A percentile compares a stretch with the other conserved stretches of the same genome.
Evolutionary conservation across 2,113 vertebrate species (phyloP).

Genomic region (Galeopterus variegatus): DNA sequence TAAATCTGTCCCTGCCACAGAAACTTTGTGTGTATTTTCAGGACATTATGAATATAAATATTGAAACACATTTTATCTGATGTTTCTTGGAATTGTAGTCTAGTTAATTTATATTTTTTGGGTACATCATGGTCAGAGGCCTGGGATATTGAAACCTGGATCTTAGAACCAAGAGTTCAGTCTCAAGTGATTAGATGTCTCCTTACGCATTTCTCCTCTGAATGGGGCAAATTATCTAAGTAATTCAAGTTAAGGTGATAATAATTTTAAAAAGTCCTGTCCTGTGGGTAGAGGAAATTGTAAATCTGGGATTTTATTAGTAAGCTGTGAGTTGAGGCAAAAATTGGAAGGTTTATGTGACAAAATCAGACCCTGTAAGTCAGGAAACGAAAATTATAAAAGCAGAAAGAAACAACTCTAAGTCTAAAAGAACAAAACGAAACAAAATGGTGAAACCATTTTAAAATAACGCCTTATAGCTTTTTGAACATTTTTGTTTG

Average conservation of each 20-base stretch:
- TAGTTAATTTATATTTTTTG: not conserved
- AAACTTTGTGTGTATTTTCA: not conserved
- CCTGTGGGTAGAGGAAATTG: not conserved
- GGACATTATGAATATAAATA: not conserved
- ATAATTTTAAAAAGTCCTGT: not conserved
- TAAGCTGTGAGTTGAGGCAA: not conserved
- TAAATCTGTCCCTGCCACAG: not conserved
- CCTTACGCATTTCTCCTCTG: not conserved
- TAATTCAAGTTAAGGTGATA: not conserved
- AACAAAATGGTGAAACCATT: not conserved
- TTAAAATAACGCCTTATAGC: not conserved
- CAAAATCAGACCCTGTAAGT: not conserved
- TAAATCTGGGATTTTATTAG: not conserved
- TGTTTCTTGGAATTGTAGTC: conserved; percentile 7
- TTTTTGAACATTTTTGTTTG: not conserved
- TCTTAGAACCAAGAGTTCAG: not conserved
- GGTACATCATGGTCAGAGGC: not conserved
- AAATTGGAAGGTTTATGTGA: not conserved
- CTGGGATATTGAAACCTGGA: not conserved
- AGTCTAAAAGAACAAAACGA: no score
- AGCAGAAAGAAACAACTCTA: not conserved
- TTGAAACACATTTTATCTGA: not conserved
- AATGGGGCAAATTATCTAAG: not conserved
- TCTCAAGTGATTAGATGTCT: not conserved
- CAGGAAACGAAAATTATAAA: conserved; percentile 44